Evolutionary conservation across 2,113 vertebrate species (phyloP).

Genomic region (Tiliqua scincoides): DNA sequence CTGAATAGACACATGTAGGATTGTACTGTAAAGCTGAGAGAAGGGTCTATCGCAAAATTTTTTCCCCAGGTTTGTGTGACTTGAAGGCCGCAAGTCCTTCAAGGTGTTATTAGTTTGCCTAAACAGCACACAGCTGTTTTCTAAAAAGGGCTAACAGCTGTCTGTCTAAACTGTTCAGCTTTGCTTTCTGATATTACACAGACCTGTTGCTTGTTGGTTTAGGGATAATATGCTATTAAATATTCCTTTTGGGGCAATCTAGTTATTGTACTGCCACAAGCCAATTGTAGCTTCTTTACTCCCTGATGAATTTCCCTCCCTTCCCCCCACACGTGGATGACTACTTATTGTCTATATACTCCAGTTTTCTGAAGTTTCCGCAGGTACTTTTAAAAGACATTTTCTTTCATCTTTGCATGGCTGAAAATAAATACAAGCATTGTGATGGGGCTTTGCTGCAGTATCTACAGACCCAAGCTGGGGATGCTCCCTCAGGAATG

Average conservation of each 20-base stretch:
- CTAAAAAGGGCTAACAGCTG: conserved; percentile 31
- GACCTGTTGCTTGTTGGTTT: conserved; percentile 29
- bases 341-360: conserved; percentile 28
- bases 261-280: conserved; percentile 18
- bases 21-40: neutral
- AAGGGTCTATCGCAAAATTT: too few relatives aligned
- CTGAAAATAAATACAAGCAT: conserved; percentile 41
- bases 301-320: neutral
- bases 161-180: conserved; percentile 40
- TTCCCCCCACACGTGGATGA: neutral
- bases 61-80: neutral
- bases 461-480: conserved; percentile 5
- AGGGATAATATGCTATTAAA: conserved; percentile 16
- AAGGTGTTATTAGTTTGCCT: conserved; percentile 49
- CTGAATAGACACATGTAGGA: too few relatives aligned
- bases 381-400: neutral
- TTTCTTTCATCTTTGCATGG: conserved; percentile 22
- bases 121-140: conserved; percentile 22
- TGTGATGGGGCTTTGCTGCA: conserved; percentile 14
- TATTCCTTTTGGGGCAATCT: conserved; percentile 33
- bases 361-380: neutral
- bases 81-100: neutral
- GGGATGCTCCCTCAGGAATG: conserved; percentile 23
- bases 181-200: conserved; percentile 35
- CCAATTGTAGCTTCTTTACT: conserved; percentile 19